A percentile compares a stretch with the other conserved stretches of the same genome.
Conservation (phyloP, 1,140 invertebrate species). For the Drosophila setifemur region DNA sequence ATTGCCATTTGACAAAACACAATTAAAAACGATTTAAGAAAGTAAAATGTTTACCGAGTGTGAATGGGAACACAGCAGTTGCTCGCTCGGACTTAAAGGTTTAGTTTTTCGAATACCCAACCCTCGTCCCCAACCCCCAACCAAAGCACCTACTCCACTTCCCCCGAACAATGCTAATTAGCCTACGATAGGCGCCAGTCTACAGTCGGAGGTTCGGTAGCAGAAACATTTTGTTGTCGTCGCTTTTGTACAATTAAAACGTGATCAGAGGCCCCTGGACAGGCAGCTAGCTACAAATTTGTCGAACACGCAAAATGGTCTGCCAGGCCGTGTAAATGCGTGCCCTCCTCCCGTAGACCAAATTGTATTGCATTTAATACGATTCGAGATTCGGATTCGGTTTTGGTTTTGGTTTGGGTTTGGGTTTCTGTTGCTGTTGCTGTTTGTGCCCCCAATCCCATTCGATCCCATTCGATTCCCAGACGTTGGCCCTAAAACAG, state of each 20-base stretch:
- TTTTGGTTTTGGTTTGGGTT: constrained; percentile 25
- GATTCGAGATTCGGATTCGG: constrained; percentile 20
- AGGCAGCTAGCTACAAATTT: constrained; percentile 78
- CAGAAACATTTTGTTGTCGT: constrained; percentile 63
- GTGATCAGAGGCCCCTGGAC: constrained; percentile 70
- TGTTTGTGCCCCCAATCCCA: constrained; percentile 33
- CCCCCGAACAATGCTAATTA: constrained; percentile 65
- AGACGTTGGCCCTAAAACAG: constrained; percentile 77
- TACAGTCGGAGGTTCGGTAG: constrained; percentile 47
- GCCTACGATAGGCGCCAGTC: constrained; percentile 71
- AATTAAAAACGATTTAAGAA: constrained; percentile 80
- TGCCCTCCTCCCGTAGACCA: constrained; percentile 38
- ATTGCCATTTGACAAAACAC: constrained; percentile 79
- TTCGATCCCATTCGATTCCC: constrained; percentile 63
- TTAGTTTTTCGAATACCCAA: too few species aligned
- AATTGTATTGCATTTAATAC: constrained; percentile 66
- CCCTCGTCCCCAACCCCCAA: not conserved
- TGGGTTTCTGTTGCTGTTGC: constrained; percentile 15
- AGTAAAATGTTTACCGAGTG: constrained; percentile 72
- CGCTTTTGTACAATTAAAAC: constrained; percentile 77
- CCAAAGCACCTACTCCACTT: not conserved
- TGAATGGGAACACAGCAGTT: constrained; percentile 65
- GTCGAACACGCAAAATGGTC: constrained; percentile 78
- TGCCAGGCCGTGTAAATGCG: constrained; percentile 63
- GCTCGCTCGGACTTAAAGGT: not conserved